These are phyloP conservation scores for Nematolebias whitei DNA, from an alignment of 2,113 vertebrate species.

Conservation along the genomic window DNA sequence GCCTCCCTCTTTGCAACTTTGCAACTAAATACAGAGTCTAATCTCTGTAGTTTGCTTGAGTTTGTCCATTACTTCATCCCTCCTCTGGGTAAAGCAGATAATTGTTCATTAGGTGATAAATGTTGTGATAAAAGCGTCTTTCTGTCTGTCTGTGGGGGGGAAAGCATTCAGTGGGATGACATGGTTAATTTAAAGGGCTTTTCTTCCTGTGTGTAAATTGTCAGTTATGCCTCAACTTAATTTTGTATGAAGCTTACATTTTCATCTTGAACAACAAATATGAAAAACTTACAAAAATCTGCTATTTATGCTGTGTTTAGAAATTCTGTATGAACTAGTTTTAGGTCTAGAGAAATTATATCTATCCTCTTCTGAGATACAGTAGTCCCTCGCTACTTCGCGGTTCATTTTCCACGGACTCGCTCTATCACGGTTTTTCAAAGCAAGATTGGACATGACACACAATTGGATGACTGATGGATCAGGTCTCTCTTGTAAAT, in stretches of 20 bases:
- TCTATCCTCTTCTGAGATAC: too few species aligned
- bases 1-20: too few species aligned
- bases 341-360: too few species aligned
- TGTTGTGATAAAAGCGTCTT: conserved; percentile 8
- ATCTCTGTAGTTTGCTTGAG: conserved; percentile 62
- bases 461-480: too few species aligned
- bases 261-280: too few species aligned
- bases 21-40: conserved; percentile 59
- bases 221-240: too few species aligned
- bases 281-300: background rate
- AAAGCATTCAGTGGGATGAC: conserved; percentile 3
- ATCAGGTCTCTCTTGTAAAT: too few species aligned
- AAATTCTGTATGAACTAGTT: background rate
- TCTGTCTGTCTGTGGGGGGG: background rate
- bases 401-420: too few species aligned
- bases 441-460: too few species aligned
- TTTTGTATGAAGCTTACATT: background rate
- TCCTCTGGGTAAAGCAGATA: conserved; percentile 64
- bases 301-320: background rate
- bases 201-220: background rate
- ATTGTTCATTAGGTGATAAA: conserved; percentile 60
- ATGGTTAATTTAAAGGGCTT: background rate
- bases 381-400: too few species aligned
- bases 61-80: conserved; percentile 57
- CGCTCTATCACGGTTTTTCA: too few species aligned